Base-by-base conservation (phyloP, 2,888 invertebrate genomes). In the Petrolisthes cinctipes region DNA sequence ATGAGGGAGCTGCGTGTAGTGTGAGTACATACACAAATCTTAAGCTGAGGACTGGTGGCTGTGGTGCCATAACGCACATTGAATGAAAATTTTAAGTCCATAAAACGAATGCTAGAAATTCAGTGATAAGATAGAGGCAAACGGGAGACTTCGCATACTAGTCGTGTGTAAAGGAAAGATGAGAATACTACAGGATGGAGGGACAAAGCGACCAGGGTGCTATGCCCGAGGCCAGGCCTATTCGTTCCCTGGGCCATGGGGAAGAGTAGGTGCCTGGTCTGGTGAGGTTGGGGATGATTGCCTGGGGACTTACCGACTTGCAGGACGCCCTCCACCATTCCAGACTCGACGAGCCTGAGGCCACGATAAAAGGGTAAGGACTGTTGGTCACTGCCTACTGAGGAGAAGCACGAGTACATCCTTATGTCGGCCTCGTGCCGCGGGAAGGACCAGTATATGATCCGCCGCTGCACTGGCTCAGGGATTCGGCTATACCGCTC, bases 381-480 rank as follows among this genome's bases (percentile, higher is more conserved):
- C 93, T 96, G 95, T 93, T 95, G 95, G 94, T 96, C 96, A 68
- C 89, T 83, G 54, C 86, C 85, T 92, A 94, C 94, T 90, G 92
- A 94, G 92, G 95, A 94, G 93, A 96, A 94, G 91, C 96, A 96
- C 92, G 96, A 96, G 94, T 97, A 97, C 96, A 97, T 97, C 94
- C 96, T 96, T 93, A 97, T 97, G 94, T 97, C 97, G 92, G 96
- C 94, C 93, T 97, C 97, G 93, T 97, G 96, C 92, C 97, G 94
- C 91, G 97, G 97, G 94, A 97, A 97, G 91, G 97, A 96, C 96
- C 97, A 97, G 94, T 95, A 97, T 92, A 97, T 96, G 93, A 97
- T 96, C 92, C 96, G 95, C 92, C 96, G 95, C 93, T 97, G 97
- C 93, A 97, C 97, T 91, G 97, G 97, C 93, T 97, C 97, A 91